Evolutionary conservation across 2,888 invertebrate genomes (phyloP), one percentile per base, ranked within the genome.

Genomic region (Acanthoscelides obtectus): DNA sequence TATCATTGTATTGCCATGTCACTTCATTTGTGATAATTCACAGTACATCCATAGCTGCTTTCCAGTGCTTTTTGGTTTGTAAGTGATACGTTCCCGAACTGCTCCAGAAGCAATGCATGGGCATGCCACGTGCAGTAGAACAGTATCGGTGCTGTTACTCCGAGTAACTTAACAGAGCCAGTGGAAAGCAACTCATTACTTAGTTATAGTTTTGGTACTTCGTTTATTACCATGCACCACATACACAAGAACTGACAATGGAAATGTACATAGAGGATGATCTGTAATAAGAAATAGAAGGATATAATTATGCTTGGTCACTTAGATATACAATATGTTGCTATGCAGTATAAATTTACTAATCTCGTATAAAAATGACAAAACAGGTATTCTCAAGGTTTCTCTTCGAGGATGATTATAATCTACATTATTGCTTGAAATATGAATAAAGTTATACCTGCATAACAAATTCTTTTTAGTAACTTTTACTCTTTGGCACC

Each of bases 401-500:
- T 45, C 6, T 12, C 12, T 45, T 45, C 45, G 45, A 45, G 45
- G 45, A 45, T 45, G 45, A 45, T 45, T 45, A 45, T 45, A 45
- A 45, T 45, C 45, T 45, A 45, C 45, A 70, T 80, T 80, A 80
- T 80, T 80, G 80, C 79, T 80, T 73, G 73, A 71, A 74, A 72
- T 74, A 76, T 75, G 73, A 73, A 75, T 76, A 76, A 78, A 79
- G 76, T 78, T 77, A 79, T 79, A 78, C 70, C 77, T 77, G 77
- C 80, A 78, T 78, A 79, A 79, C 80, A 79, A 77, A n/a, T 69
- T 69, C 25, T 72, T 72, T 80, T 82, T 83, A 84, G 83, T 84
- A 84, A 84, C 84, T 84, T 82, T 80, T 80, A 80, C 77, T 80
- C 78, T 85, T 85, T 85, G 85, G 85, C 85, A 85, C 85, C 85